Evolutionary conservation across 2,797 vertebrate species (phyloP).

Genomic region (Cyprinella venusta): DNA sequence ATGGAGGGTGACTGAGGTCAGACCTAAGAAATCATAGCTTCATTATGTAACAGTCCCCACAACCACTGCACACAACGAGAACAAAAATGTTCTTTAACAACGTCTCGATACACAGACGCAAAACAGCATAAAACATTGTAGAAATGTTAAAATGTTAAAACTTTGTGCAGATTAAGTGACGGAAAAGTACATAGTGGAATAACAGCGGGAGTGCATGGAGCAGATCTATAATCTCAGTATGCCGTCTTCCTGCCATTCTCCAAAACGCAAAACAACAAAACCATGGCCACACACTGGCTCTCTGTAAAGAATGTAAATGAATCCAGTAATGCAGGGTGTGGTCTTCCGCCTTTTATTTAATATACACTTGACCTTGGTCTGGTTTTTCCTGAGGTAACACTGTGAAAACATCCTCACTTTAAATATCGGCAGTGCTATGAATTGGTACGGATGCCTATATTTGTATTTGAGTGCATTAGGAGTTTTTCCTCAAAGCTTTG

Average conservation of each 20-base stretch:
- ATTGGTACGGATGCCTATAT: slow-evolving; percentile 44
- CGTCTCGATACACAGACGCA: slow-evolving; percentile 39
- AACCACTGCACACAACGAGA: not conserved
- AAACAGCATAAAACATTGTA: slow-evolving; percentile 33
- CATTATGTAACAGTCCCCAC: slow-evolving; percentile 18
- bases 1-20: slow-evolving; percentile 50
- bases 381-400: slow-evolving; percentile 39
- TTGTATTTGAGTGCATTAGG: slow-evolving; percentile 41
- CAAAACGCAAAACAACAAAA: slow-evolving; percentile 41
- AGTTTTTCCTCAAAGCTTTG: slow-evolving; percentile 52
- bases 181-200: slow-evolving; percentile 46
- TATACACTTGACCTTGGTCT: slow-evolving; percentile 29
- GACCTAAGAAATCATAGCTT: slow-evolving; percentile 32
- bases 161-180: slow-evolving; percentile 31
- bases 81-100: slow-evolving; percentile 36
- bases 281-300: slow-evolving; percentile 40
- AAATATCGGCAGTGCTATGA: slow-evolving; percentile 33
- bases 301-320: slow-evolving; percentile 44
- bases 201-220: slow-evolving; percentile 53
- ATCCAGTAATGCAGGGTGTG: slow-evolving; percentile 35
- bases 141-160: not conserved
- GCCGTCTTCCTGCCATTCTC: slow-evolving; percentile 59
- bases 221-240: slow-evolving; percentile 57
- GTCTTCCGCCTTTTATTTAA: slow-evolving; percentile 61
- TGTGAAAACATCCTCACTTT: slow-evolving; percentile 55